Conservation (phyloP, 2,797 vertebrate genomes). For the Danio tinwini region DNA sequence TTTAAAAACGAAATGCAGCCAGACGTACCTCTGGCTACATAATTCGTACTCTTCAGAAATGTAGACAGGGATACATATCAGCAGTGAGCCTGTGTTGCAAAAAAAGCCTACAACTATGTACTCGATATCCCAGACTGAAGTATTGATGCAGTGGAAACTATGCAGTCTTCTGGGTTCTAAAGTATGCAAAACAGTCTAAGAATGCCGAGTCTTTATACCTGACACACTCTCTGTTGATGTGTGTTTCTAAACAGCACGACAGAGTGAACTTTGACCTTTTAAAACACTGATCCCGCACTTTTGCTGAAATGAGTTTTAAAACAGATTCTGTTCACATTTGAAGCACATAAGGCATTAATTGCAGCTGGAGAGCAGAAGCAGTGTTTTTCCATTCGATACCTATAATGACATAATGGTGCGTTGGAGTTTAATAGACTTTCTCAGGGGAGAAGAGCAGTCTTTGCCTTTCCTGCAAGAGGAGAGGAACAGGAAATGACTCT, state of each 20-base stretch:
- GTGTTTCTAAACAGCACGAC: not conserved
- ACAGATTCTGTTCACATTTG: not conserved
- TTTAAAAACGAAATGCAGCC: too few species aligned
- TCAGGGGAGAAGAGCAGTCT: slow-evolving; percentile 65
- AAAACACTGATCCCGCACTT: not conserved
- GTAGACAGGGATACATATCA: too few species aligned
- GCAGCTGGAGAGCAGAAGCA: slow-evolving; percentile 32
- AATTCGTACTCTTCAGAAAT: too few species aligned
- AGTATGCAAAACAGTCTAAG: slow-evolving; percentile 36
- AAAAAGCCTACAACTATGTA: not conserved
- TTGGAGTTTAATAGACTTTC: slow-evolving; percentile 79
- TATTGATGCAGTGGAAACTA: slow-evolving; percentile 41
- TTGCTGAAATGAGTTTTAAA: not conserved
- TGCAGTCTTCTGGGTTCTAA: slow-evolving; percentile 21
- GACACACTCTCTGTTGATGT: slow-evolving; percentile 1
- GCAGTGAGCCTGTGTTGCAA: not conserved
- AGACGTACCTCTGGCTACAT: too few species aligned
- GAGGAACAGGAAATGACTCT: slow-evolving; percentile 78
- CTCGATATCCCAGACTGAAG: not conserved
- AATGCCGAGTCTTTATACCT: slow-evolving; percentile 17
- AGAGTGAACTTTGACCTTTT: slow-evolving; percentile 20
- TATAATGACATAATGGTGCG: slow-evolving; percentile 61
- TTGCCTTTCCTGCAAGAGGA: slow-evolving; percentile 62
- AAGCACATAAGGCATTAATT: slow-evolving; percentile 11
- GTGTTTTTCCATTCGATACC: slow-evolving; percentile 57